These are phyloP conservation scores for Pseudochirops corinnae DNA, from an alignment of 2,797 vertebrate genomes.

Conservation along the genomic window DNA sequence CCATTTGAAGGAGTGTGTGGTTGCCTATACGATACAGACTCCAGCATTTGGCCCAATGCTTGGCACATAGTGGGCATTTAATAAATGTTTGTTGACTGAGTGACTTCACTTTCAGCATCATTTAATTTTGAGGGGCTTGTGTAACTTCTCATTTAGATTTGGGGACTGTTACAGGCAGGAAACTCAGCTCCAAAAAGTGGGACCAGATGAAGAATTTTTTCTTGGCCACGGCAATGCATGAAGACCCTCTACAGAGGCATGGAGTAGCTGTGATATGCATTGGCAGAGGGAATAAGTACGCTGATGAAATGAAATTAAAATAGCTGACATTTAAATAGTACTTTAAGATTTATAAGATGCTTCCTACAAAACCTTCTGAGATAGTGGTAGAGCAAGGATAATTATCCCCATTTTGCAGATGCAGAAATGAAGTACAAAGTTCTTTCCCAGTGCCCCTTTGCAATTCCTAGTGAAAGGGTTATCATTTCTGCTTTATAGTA, in stretches of 20 bases:
- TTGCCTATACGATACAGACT: neutral
- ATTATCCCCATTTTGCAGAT: conserved; percentile 1
- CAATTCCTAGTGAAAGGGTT: neutral
- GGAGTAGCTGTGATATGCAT: conserved; percentile 3
- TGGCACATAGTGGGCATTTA: neutral
- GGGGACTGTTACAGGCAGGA: neutral
- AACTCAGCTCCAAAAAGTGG: neutral
- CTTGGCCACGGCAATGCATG: conserved; percentile 1
- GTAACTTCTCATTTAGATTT: neutral
- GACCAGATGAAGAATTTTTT: conserved; percentile 3
- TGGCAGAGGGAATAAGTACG: neutral
- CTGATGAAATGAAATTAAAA: conserved; percentile 7
- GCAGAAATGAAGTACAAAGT: neutral
- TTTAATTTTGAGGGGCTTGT: neutral
- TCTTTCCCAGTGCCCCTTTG: neutral
- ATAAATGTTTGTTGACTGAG: neutral
- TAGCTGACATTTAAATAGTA: conserved; percentile 5
- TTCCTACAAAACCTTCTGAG: neutral
- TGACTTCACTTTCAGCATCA: neutral
- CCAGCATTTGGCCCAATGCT: neutral
- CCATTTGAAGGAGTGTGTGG: neutral
- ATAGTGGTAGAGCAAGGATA: neutral
- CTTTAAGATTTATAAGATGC: neutral
- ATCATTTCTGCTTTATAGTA: neutral
- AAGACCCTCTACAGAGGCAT: conserved; percentile 7